A percentile compares a stretch with the other conserved stretches of the same genome.
Conservation (phyloP, 2,113 vertebrate species). For the Toxostoma redivivum region DNA sequence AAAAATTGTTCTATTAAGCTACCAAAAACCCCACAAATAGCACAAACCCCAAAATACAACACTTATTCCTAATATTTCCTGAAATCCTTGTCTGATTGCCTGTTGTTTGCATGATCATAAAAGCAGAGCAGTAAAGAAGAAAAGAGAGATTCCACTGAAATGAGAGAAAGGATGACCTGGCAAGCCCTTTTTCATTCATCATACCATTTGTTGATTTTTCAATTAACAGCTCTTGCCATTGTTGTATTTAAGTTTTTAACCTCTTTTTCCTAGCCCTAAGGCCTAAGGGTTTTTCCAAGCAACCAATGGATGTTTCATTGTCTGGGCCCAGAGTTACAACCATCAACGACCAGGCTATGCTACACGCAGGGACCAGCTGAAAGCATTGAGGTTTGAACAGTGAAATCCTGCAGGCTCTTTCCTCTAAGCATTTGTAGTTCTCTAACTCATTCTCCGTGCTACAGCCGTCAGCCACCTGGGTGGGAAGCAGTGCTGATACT, state of each 20-base stretch:
- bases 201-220: not conserved
- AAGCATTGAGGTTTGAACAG: not conserved
- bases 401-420: not conserved
- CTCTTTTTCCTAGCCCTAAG: too few species aligned
- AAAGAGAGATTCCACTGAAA: not conserved
- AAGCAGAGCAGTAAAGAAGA: not conserved
- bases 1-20: not conserved
- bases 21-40: not conserved
- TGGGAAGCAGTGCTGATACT: not conserved
- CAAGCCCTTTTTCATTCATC: fast-evolving
- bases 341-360: not conserved
- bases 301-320: not conserved
- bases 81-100: not conserved
- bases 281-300: not conserved
- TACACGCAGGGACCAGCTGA: not conserved
- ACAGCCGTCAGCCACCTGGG: not conserved
- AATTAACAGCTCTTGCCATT: not conserved
- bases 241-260: not conserved
- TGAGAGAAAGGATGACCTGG: not conserved
- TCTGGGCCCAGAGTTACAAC: fast-evolving
- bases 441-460: not conserved
- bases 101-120: not conserved
- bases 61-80: not conserved
- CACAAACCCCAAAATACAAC: not conserved
- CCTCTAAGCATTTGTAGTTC: not conserved